These are phyloP conservation scores for Autographa gamma DNA, from an alignment of 2,888 invertebrate species.

Conservation along the genomic window DNA sequence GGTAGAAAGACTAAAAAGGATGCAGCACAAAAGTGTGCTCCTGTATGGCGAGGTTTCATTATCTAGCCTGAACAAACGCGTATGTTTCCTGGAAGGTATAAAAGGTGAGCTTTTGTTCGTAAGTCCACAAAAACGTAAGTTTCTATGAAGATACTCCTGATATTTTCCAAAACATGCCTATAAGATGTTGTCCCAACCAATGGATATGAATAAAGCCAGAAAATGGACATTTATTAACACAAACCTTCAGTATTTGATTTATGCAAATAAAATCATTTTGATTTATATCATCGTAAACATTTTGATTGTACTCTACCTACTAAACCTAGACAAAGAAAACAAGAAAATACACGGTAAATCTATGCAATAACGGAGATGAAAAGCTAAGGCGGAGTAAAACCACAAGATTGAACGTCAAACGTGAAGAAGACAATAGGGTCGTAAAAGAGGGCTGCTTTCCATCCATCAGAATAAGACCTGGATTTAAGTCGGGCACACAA, in stretches of 20 bases:
- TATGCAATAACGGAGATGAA: slow-evolving; percentile 14
- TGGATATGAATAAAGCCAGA: no score
- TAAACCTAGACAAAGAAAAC: slow-evolving; percentile 14
- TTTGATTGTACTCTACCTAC: neutral
- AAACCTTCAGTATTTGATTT: no score
- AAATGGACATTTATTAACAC: no score
- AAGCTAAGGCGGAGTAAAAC: slow-evolving; percentile 25
- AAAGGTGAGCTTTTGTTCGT: neutral
- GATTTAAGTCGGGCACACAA: slow-evolving; percentile 24
- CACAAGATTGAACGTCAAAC: slow-evolving; percentile 54
- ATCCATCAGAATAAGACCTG: slow-evolving; percentile 43
- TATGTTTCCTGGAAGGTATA: neutral
- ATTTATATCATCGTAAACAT: neutral
- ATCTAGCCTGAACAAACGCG: neutral
- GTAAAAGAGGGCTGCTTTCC: slow-evolving; percentile 24
- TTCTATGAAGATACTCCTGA: neutral
- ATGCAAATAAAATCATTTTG: no score
- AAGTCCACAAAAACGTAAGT: neutral
- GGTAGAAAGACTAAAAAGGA: neutral
- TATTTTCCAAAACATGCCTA: no score
- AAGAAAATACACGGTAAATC: slow-evolving; percentile 36
- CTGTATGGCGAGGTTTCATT: neutral
- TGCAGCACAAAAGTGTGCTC: neutral
- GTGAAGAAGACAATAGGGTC: slow-evolving; percentile 48
- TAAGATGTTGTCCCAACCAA: no score